A percentile compares a stretch with the other conserved stretches of the same genome.
phyloP scores from a whole-genome alignment of 1,140 invertebrate species.

The Papilio xuthus region DNA sequence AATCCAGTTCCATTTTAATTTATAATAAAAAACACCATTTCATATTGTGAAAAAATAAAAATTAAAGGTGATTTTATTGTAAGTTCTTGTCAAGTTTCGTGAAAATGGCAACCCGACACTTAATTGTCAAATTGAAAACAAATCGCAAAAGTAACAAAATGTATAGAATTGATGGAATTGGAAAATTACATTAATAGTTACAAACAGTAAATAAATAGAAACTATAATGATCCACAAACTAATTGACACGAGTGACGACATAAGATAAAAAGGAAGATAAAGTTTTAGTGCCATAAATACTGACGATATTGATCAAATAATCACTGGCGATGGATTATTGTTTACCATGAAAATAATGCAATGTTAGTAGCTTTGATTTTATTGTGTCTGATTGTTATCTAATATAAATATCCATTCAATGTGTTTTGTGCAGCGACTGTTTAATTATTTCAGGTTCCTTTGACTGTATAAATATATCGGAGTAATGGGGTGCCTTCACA shows the following conservation, averaged over 20 bases:
- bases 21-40: no score
- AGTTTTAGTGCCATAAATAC: background rate
- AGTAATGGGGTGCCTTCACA: slow-evolving; percentile 92
- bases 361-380: slow-evolving; percentile 8
- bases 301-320: background rate
- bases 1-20: no score
- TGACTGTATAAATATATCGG: background rate
- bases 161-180: background rate
- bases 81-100: no score
- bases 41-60: no score
- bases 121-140: background rate
- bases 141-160: background rate
- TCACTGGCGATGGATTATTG: slow-evolving; percentile 3
- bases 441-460: slow-evolving; percentile 10
- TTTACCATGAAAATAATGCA: slow-evolving; percentile 31
- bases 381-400: background rate
- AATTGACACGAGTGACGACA: background rate
- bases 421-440: background rate
- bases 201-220: background rate
- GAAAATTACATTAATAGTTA: background rate
- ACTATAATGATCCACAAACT: slow-evolving; percentile 27
- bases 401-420: background rate
- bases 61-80: no score
- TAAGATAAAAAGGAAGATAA: slow-evolving; percentile 4
- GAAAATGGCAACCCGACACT: background rate